These are phyloP conservation scores for Telmatherina bonti DNA, from an alignment of 2,797 vertebrate species.

Conservation along the genomic window DNA sequence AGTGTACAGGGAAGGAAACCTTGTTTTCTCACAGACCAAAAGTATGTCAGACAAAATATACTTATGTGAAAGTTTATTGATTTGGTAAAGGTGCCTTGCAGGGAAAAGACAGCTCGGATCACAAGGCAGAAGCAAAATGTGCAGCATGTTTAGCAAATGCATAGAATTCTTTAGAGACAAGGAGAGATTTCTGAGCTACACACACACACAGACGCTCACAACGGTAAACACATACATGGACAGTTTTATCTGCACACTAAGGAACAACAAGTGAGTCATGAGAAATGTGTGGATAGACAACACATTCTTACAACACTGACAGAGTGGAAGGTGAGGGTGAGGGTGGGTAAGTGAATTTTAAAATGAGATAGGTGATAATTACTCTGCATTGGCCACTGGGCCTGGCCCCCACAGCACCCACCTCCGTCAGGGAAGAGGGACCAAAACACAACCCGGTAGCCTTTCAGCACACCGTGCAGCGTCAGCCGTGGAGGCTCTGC, in stretches of 20 bases:
- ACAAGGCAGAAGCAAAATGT: neutral
- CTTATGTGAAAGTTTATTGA: neutral
- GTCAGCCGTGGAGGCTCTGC: constrained; percentile 95
- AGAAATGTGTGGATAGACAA: constrained; percentile 40
- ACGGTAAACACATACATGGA: constrained; percentile 20
- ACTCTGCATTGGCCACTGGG: constrained; percentile 83
- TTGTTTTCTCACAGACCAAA: constrained; percentile 18
- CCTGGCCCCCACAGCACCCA: constrained; percentile 86
- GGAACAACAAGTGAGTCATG: constrained; percentile 47
- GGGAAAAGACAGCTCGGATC: constrained; percentile 6
- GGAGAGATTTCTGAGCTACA: constrained; percentile 9
- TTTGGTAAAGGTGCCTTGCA: constrained; percentile 12
- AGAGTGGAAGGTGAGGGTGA: constrained; percentile 27
- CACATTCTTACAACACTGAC: constrained; percentile 48
- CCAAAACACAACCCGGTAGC: constrained; percentile 97
- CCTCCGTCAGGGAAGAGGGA: constrained; percentile 96
- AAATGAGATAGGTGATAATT: constrained; percentile 83
- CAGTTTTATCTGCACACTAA: constrained; percentile 23
- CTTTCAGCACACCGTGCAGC: constrained; percentile 97
- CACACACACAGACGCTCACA: constrained; percentile 11
- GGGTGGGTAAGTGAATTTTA: constrained; percentile 58
- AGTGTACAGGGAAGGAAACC: neutral
- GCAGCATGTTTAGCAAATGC: neutral
- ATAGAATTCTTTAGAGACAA: constrained; percentile 3
- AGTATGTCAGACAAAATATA: neutral